Base-by-base conservation (phyloP, 53 echinoderm and acorn worm genomes). In the Luidia sarsii region DNA sequence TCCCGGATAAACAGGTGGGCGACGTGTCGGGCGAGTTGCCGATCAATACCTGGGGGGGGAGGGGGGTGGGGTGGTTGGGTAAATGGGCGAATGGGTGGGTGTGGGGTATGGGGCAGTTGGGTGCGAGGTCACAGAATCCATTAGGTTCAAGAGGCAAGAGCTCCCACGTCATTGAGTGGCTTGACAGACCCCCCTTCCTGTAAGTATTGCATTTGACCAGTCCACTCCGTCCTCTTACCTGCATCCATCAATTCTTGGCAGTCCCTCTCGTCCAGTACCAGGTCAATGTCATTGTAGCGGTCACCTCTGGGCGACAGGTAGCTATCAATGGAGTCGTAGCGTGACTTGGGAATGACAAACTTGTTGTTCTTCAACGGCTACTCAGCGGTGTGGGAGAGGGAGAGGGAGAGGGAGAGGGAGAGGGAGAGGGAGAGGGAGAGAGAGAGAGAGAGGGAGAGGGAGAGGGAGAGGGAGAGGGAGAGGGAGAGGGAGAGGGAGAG, bases 1-100 rank as follows among this genome's bases (percentile, higher is more conserved):
- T 96, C 97, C 19, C 97, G 82, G 89, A 96, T 96, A 50, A 96
- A 96, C 15, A 96, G 86, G 81, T 96, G 97, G 33, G 97, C 93
- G 7, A 96, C 50, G 60, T 96, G 97, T 63, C 91, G 82, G 27
- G 97, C 93, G 49, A 96, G 54, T 57, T 83, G 88, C 19, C 50
- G 63, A 68, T 96, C 97, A 51, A 96, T 90, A 36, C 97, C 97
- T 96, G 75, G 20, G 35, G 11, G 6, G 41, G 41, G 11, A 41
- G 6, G 11, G 11, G 6, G 41, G 11, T 41, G 11, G 41, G 41
- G n/a, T n/a, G n/a, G n/a, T n/a, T n/a, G n/a, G n/a, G n/a, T n/a
- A n/a, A n/a, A n/a, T n/a, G n/a, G n/a, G n/a, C n/a, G n/a, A n/a
- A n/a, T n/a, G n/a, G n/a, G n/a, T n/a, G n/a, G n/a, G n/a, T n/a